Base-by-base conservation (phyloP, 2,797 vertebrate species). In the Acipenser transmontanus region DNA sequence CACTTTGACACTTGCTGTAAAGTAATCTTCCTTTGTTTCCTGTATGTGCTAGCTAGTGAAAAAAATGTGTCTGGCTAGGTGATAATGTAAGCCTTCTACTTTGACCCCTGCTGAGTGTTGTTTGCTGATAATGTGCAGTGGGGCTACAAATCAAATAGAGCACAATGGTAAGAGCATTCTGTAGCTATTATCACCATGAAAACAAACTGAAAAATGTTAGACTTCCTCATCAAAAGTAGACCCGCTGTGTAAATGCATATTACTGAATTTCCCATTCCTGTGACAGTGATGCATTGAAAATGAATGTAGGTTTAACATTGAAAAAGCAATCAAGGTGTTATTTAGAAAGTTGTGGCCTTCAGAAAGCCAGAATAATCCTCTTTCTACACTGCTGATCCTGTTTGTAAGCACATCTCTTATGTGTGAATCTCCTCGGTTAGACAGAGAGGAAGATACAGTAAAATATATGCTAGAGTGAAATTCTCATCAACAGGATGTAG, bases 1-100 rank as follows among this genome's bases (percentile, higher is more conserved):
- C 85, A 87, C 87, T 83, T 84, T 84, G 82, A 87, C 86, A 85
- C 85, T 85, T 85, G 76, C 74, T 78, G 78, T 78, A 80, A 76
- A 75, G 81, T 76, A 34, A 77, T 73, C 77, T 85, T 85, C 79
- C 79, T 83, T 80, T 77, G 81, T 80, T 88, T 89, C 86, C 84
- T 84, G 83, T 80, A 82, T 80, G 75, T 68, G 85, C 85, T 80
- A 85, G 75, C 76, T 62, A 72, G 65, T 66, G 64, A 66, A 59
- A 59, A 59, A 63, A 52, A 34, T 54, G 59, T 71, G 64, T 61
- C 63, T 62, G 11, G 14, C 14, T 34, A 59, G 66, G 51, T 54
- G 70, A 71, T 68, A 8, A 57, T 59, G 64, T 50, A 47, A 49
- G 59, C 65, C 59, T 49, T 61, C 66, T 20, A n/a, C 9, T 71